Evolutionary conservation across 2,797 vertebrate species (phyloP).

Genomic region (Peromyscus eremicus): DNA sequence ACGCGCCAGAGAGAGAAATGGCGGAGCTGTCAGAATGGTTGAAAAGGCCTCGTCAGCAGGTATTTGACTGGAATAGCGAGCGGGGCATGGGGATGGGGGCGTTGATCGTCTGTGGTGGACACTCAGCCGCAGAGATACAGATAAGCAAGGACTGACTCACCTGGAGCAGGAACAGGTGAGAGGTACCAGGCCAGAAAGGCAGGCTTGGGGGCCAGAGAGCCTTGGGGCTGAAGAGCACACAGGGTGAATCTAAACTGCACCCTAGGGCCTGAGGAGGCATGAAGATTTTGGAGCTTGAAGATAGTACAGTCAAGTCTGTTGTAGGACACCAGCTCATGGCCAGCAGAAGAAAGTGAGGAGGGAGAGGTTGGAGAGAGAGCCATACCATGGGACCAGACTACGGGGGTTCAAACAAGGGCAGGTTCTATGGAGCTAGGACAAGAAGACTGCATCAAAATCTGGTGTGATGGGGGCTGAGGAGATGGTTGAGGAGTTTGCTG

Average conservation of each 20-base stretch:
- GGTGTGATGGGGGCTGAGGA: background rate
- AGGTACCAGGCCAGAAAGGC: background rate
- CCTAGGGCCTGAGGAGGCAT: background rate
- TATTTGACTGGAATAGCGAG: background rate
- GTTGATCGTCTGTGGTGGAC: background rate
- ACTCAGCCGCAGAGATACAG: background rate
- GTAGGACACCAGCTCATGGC: background rate
- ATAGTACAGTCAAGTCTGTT: background rate
- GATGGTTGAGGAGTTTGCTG: background rate
- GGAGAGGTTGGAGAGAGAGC: background rate
- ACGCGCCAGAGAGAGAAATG: background rate
- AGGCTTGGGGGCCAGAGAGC: background rate
- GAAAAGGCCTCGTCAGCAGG: background rate
- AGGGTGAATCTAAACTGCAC: background rate
- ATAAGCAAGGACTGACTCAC: background rate
- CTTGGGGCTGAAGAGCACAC: background rate
- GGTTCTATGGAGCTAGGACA: too few relatives aligned
- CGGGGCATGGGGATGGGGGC: too few relatives aligned
- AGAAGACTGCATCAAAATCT: background rate
- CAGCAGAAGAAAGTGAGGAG: background rate
- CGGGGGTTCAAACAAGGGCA: background rate
- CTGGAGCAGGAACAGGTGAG: background rate
- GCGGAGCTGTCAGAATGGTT: background rate
- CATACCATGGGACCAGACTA: background rate
- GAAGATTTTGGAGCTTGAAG: background rate